Percentiles rank a stretch among this genome's conserved stretches.
These are phyloP conservation scores for Serilophus lunatus DNA, from an alignment of 2,113 vertebrate species.

Conservation along the genomic window DNA sequence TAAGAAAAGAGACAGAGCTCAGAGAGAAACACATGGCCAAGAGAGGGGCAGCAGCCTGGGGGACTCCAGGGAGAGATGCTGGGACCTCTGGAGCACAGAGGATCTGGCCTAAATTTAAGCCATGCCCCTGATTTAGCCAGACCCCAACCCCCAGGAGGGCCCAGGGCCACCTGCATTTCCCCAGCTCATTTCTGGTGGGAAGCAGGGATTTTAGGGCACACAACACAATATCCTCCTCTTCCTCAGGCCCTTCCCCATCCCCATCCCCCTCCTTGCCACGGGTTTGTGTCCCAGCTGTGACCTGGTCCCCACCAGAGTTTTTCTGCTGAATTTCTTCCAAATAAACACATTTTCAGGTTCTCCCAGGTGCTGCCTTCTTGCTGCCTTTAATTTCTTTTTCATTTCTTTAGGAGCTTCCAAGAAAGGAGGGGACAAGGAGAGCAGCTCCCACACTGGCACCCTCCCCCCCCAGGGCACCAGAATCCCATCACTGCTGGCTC, in stretches of 20 bases:
- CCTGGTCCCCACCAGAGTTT: fast-evolving
- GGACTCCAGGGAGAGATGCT: background rate
- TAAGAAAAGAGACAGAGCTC: fast-evolving
- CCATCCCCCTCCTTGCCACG: fast-evolving
- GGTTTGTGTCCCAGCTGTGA: fast-evolving
- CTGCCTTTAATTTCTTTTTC: background rate
- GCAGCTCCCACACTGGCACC: background rate
- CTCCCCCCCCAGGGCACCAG: background rate
- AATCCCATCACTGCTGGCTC: background rate
- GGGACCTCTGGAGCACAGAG: background rate
- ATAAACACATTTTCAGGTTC: background rate
- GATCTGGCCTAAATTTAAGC: background rate
- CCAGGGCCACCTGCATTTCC: background rate
- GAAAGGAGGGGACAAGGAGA: background rate
- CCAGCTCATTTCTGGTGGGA: no score
- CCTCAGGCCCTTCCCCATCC: background rate
- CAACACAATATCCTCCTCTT: background rate
- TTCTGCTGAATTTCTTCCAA: background rate
- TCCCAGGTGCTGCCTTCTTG: fast-evolving
- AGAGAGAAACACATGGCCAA: fast-evolving
- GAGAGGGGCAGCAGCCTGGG: background rate
- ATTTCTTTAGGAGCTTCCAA: background rate
- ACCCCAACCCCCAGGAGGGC: background rate
- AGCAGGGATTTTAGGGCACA: no score
- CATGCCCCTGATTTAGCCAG: background rate